Conservation (phyloP, 2,888 invertebrate species). For the Oligia latruncula region DNA sequence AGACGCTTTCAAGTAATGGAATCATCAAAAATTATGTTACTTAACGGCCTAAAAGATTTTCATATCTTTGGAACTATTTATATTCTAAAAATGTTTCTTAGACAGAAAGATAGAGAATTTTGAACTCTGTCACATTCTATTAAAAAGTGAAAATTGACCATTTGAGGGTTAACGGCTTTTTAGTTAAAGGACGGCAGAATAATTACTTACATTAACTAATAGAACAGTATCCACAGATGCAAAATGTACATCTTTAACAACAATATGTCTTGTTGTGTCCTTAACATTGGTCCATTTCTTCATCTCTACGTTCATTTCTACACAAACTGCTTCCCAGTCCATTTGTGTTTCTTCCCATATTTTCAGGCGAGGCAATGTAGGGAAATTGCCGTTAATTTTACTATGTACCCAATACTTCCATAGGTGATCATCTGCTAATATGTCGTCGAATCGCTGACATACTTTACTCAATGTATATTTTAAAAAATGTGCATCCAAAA, state of each 20-base stretch:
- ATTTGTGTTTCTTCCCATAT: constrained; percentile 82
- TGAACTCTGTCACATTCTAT: too few species aligned
- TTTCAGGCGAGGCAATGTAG: constrained; percentile 81
- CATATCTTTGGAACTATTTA: too few species aligned
- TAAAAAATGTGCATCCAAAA: constrained; percentile 89
- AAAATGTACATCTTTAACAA: constrained; percentile 89
- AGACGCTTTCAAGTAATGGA: too few species aligned
- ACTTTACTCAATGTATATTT: constrained; percentile 88
- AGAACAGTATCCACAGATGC: constrained; percentile 91
- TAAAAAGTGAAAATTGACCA: too few species aligned
- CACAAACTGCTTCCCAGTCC: constrained; percentile 90
- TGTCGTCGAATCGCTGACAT: constrained; percentile 89
- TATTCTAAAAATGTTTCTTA: too few species aligned
- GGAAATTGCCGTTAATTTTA: constrained; percentile 82
- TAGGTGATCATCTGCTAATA: constrained; percentile 89
- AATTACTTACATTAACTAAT: constrained; percentile 88
- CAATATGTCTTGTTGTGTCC: constrained; percentile 85
- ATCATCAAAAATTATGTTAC: too few species aligned
- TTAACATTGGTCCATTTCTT: constrained; percentile 89
- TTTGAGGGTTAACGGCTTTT: too few species aligned
- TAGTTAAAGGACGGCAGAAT: too few species aligned
- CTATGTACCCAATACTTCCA: constrained; percentile 89
- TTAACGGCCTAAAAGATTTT: too few species aligned
- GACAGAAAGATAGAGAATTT: too few species aligned
- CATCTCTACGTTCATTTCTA: constrained; percentile 90